These are phyloP conservation scores for Mylabris phalerata DNA, from an alignment of 1,140 invertebrate genomes.

Conservation along the genomic window DNA sequence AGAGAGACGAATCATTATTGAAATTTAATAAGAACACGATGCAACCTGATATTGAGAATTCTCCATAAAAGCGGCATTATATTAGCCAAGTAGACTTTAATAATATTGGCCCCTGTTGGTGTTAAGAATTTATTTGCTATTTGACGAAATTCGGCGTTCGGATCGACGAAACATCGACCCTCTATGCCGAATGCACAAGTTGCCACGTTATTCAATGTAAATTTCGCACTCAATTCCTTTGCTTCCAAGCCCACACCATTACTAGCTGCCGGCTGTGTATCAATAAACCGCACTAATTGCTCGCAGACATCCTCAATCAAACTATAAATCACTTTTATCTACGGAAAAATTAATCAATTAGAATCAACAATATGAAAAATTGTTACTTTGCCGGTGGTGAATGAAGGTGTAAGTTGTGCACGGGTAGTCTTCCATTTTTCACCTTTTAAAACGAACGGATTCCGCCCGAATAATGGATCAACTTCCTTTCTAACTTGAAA, in stretches of 20 bases:
- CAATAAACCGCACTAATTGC: conserved; percentile 19
- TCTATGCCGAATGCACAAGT: conserved; percentile 28
- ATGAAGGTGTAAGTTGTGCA: conserved; percentile 45
- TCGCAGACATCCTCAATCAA: conserved; percentile 12
- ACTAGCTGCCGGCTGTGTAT: conserved; percentile 2
- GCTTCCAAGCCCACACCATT: conserved; percentile 10
- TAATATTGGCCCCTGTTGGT: not conserved
- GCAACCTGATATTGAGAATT: conserved; percentile 1
- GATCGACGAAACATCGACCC: conserved; percentile 20
- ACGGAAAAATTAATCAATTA: conserved; percentile 11
- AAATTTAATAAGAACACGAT: not conserved
- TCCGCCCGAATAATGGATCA: too few relatives aligned
- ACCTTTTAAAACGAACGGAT: too few relatives aligned
- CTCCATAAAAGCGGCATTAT: conserved; percentile 4
- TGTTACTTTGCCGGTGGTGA: conserved; percentile 42
- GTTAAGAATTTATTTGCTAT: conserved; percentile 7
- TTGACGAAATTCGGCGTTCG: conserved; percentile 19
- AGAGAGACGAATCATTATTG: not conserved
- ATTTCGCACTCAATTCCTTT: conserved; percentile 21
- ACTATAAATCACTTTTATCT: conserved; percentile 39
- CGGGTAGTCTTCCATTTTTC: conserved; percentile 33
- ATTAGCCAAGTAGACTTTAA: not conserved
- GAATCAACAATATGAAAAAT: not conserved
- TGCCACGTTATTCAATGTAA: conserved; percentile 29
- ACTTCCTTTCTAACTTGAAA: conserved; percentile 25